Base-by-base conservation (phyloP, 2,888 invertebrate species). In the Dicyrtomina minuta region DNA sequence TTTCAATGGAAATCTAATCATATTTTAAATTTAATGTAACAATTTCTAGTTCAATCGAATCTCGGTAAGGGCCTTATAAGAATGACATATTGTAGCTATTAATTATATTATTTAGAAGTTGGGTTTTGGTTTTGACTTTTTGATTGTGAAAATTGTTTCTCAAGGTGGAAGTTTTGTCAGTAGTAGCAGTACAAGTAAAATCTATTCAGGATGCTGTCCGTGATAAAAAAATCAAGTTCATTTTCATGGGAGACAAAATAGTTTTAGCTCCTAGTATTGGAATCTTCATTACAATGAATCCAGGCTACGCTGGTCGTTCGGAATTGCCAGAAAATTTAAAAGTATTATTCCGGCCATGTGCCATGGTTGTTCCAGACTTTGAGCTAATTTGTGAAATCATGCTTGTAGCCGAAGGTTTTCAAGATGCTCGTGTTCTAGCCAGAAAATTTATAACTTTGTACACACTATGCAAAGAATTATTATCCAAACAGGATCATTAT, bases 141-240 rank as follows among this genome's bases (percentile, higher is more conserved):
- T 51, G 20, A n/a, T 51, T 51, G 13, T 51, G 51, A 15, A 17
- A 51, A n/a, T n/a, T n/a, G n/a, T n/a, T n/a, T n/a, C n/a, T n/a
- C n/a, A 97, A 96, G 0, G 96, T 97, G 1, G 97, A 97, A 84
- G 97, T 97, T 1, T 83, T 97, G 58, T 97, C 96, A 17, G 97
- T 97, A 1, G 96, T 77, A 0, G 96, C 96, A n/a, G n/a, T n/a
- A n/a, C n/a, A n/a, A n/a, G n/a, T n/a, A n/a, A n/a, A n/a, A n/a
- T n/a, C n/a, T n/a, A 79, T 71, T 49, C 72, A 86, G 81, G 86
- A 87, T 80, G 86, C 86, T 43, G 85, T 87, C 74, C 87, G 93
- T 75, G 92, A 93, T 80, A 92, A 92, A 81, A 96, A 94, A 82
- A 84, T 87, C 6, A 87, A 85, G 62, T 96, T 97, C 79, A 93